phyloP scores from a whole-genome alignment of 2,797 vertebrate species.

The Chelon auratus region DNA sequence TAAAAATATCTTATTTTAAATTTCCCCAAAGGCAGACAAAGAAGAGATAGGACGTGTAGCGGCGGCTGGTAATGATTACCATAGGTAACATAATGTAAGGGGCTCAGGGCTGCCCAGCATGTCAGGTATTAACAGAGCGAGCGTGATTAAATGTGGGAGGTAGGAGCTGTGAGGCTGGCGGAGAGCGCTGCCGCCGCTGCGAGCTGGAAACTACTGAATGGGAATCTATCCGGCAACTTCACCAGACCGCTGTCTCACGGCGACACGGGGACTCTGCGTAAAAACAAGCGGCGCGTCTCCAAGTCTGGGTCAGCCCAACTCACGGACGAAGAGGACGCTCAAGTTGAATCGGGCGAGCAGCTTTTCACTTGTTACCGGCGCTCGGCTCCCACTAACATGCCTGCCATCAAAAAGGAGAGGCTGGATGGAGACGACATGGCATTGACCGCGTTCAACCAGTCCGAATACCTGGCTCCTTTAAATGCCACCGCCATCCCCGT shows the following conservation, averaged over 20 bases:
- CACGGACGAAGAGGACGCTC: slow-evolving; percentile 79
- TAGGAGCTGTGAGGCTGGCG: slow-evolving; percentile 80
- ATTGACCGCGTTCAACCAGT: slow-evolving; percentile 91
- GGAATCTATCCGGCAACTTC: slow-evolving; percentile 85
- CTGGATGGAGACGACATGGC: slow-evolving; percentile 95
- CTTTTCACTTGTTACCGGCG: slow-evolving; percentile 83
- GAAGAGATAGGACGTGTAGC: slow-evolving; percentile 59
- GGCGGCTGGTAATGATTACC: slow-evolving; percentile 78
- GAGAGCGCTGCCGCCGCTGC: slow-evolving; percentile 77
- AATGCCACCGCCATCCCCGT: slow-evolving; percentile 90
- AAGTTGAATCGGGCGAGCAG: slow-evolving; percentile 81
- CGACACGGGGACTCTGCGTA: slow-evolving; percentile 83
- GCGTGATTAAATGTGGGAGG: slow-evolving; percentile 88
- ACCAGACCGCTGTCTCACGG: slow-evolving; percentile 80
- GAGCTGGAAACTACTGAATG: slow-evolving; percentile 84
- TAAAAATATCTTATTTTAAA: slow-evolving; percentile 9
- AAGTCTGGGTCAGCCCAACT: slow-evolving; percentile 82
- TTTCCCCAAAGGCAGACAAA: slow-evolving; percentile 37
- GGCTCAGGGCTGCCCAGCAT: slow-evolving; percentile 84
- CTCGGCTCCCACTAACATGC: slow-evolving; percentile 88
- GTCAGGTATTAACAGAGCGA: slow-evolving; percentile 88
- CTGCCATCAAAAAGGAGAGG: slow-evolving; percentile 97
- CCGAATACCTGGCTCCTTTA: slow-evolving; percentile 94
- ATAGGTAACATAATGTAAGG: slow-evolving; percentile 83
- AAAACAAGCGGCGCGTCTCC: slow-evolving; percentile 84